phyloP scores from a whole-genome alignment of 92 coral and sea anemone species.

The Parazoanthus darwini region DNA sequence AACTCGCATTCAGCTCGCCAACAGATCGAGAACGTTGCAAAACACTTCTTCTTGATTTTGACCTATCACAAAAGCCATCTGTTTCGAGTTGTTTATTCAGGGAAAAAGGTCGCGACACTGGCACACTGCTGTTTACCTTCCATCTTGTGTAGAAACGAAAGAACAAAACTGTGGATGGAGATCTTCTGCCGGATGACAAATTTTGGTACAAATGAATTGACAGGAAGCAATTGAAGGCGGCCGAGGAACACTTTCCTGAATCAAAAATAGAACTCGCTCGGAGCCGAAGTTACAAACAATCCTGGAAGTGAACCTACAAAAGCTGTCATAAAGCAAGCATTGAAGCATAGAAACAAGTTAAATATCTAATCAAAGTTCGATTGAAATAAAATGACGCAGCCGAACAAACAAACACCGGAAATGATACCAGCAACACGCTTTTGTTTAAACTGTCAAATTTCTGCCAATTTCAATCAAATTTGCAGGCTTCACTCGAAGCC shows the following conservation, averaged over 20 bases:
- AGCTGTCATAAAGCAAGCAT: constrained; percentile 14
- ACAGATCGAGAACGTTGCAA: background rate
- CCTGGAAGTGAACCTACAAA: background rate
- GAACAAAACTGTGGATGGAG: background rate
- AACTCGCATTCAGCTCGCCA: background rate
- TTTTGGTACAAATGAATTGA: constrained; percentile 19
- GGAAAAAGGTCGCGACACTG: constrained; percentile 38
- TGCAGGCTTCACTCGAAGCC: constrained; percentile 37
- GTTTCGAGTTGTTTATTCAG: constrained; percentile 52
- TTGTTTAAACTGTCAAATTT: constrained; percentile 61
- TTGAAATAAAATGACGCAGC: constrained; percentile 39
- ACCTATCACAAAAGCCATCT: constrained; percentile 46
- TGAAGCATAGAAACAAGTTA: background rate
- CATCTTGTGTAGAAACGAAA: background rate
- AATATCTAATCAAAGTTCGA: constrained; percentile 46
- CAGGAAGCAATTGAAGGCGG: constrained; percentile 29
- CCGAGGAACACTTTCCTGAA: background rate
- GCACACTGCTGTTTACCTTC: constrained; percentile 22
- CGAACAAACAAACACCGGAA: constrained; percentile 86
- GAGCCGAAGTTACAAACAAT: constrained; percentile 5
- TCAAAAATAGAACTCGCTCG: constrained; percentile 25
- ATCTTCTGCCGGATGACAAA: constrained; percentile 22
- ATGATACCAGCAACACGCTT: constrained; percentile 43
- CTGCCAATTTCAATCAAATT: constrained; percentile 70
- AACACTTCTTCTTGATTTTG: constrained; percentile 22